These are phyloP conservation scores for Sebastes iracundus DNA, from an alignment of 2,797 vertebrate species.

Conservation along the genomic window DNA sequence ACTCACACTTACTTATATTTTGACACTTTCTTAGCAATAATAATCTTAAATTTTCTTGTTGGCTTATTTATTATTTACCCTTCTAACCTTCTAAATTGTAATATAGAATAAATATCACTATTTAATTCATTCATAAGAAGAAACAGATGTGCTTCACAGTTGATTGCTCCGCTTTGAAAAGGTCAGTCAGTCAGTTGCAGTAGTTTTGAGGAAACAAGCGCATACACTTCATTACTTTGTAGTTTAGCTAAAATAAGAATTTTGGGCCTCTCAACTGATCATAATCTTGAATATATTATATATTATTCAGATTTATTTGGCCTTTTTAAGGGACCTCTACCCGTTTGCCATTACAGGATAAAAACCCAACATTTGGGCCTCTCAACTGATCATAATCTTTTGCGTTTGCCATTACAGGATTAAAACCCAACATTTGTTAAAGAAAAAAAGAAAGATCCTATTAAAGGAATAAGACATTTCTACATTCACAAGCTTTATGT, in stretches of 20 bases:
- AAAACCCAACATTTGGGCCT: not conserved
- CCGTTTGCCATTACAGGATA: not conserved
- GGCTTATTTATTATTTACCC: not conserved
- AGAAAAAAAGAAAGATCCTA: not conserved
- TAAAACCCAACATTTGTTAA: not conserved
- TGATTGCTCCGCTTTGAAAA: not conserved
- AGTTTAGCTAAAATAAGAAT: not conserved
- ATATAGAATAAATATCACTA: not conserved
- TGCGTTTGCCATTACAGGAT: not conserved
- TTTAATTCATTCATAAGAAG: not conserved
- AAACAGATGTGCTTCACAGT: not conserved
- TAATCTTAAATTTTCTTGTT: not conserved
- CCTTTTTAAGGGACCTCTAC: not conserved
- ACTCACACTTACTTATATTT: not conserved
- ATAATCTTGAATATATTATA: not conserved
- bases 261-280: not conserved
- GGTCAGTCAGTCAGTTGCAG: not conserved
- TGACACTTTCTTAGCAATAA: not conserved
- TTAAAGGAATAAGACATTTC: not conserved
- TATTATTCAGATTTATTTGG: not conserved
- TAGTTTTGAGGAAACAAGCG: not conserved
- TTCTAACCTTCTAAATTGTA: not conserved
- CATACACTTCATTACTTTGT: not conserved
- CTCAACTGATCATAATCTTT: too few relatives aligned
- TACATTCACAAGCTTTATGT: not conserved